Conservation (phyloP, 2,888 invertebrate genomes). For the Heliconius ismenius region DNA sequence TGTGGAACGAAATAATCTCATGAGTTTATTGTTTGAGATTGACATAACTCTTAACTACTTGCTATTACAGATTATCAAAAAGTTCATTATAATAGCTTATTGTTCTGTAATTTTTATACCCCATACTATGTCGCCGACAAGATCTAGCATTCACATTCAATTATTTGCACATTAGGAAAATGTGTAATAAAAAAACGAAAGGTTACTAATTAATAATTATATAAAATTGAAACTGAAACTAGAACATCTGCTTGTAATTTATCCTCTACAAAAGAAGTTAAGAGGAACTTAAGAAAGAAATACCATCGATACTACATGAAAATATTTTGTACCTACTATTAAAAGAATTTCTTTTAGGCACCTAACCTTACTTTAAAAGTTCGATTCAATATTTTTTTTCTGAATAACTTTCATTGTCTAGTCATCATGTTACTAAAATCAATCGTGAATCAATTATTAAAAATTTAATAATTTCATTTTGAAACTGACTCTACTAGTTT, state of each 20-base stretch:
- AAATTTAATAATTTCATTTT: constrained; percentile 41
- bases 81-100: constrained; percentile 38
- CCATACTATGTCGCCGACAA: constrained; percentile 30
- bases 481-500: constrained; percentile 29
- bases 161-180: constrained; percentile 25
- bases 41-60: constrained; percentile 35
- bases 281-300: constrained; percentile 3
- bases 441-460: too few species aligned
- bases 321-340: not conserved
- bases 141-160: constrained; percentile 34
- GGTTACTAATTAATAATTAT: not conserved
- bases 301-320: not conserved
- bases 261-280: not conserved
- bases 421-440: too few species aligned
- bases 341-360: not conserved
- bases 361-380: constrained; percentile 47
- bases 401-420: too few species aligned
- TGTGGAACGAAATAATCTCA: constrained; percentile 19
- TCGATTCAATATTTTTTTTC: constrained; percentile 53
- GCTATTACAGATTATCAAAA: constrained; percentile 38
- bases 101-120: constrained; percentile 39
- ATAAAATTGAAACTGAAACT: not conserved
- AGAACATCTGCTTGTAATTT: not conserved
- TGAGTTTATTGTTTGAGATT: constrained; percentile 35
- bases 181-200: constrained; percentile 6